These are phyloP conservation scores for Drosophila quadrilineata DNA, from an alignment of 1,140 invertebrate genomes.

Conservation along the genomic window DNA sequence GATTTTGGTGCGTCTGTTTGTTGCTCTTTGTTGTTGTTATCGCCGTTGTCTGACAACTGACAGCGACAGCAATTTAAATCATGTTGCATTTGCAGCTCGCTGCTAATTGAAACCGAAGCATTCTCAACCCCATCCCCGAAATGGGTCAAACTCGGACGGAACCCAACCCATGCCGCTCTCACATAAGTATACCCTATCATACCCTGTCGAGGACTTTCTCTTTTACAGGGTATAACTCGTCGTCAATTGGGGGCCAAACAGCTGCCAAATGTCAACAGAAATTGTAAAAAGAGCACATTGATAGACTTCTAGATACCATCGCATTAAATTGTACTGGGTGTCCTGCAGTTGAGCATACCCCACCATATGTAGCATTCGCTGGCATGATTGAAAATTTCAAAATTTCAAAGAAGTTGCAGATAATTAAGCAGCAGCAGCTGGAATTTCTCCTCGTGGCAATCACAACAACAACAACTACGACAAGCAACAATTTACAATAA, in stretches of 20 bases:
- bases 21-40: conserved; percentile 45
- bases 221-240: too few relatives aligned
- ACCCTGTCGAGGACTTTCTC: too few relatives aligned
- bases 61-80: conserved; percentile 72
- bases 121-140: conserved; percentile 3
- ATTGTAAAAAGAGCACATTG: too few relatives aligned
- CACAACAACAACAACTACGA: conserved; percentile 13
- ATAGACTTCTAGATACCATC: too few relatives aligned
- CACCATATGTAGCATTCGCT: too few relatives aligned
- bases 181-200: too few relatives aligned
- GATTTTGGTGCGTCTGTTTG: conserved; percentile 42
- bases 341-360: too few relatives aligned
- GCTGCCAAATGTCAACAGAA: neutral
- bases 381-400: too few relatives aligned
- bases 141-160: conserved; percentile 24
- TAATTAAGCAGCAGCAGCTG: too few relatives aligned
- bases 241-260: too few relatives aligned
- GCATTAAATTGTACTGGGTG: too few relatives aligned
- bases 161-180: neutral
- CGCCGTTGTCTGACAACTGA: conserved; percentile 61
- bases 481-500: neutral
- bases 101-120: conserved; percentile 65
- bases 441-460: conserved; percentile 22
- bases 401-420: too few relatives aligned
- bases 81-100: conserved; percentile 55